These are phyloP conservation scores for Ptychadena robeensis DNA, from an alignment of 2,797 vertebrate genomes.

Conservation along the genomic window DNA sequence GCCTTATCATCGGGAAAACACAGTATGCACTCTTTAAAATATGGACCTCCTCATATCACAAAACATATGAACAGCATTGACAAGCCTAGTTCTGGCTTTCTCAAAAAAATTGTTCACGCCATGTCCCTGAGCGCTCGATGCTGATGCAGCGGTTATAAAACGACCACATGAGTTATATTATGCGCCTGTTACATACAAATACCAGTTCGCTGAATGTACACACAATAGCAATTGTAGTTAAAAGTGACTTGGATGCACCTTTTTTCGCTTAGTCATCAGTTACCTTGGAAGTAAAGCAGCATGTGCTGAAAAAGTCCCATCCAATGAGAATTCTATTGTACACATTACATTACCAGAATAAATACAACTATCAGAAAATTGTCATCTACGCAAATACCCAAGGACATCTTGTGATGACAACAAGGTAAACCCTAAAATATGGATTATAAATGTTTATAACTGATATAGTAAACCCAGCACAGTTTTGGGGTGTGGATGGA, in stretches of 20 bases:
- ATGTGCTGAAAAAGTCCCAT: neutral
- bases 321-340: neutral
- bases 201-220: neutral
- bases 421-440: neutral
- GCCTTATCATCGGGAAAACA: too few relatives aligned
- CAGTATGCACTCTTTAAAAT: neutral
- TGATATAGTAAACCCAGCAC: neutral
- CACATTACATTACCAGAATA: neutral
- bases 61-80: neutral
- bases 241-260: neutral
- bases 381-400: neutral
- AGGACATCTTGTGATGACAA: neutral
- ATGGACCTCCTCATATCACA: neutral
- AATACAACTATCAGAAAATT: neutral
- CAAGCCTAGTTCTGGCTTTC: neutral
- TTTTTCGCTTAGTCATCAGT: neutral
- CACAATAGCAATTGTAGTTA: neutral
- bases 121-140: neutral
- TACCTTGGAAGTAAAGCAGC: neutral
- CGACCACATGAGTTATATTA: neutral
- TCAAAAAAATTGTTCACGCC: neutral
- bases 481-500: neutral
- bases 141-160: neutral
- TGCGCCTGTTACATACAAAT: neutral
- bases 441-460: neutral